Evolutionary conservation across 2,888 invertebrate genomes (phyloP).

Genomic region (Dolichomitus sp.): DNA sequence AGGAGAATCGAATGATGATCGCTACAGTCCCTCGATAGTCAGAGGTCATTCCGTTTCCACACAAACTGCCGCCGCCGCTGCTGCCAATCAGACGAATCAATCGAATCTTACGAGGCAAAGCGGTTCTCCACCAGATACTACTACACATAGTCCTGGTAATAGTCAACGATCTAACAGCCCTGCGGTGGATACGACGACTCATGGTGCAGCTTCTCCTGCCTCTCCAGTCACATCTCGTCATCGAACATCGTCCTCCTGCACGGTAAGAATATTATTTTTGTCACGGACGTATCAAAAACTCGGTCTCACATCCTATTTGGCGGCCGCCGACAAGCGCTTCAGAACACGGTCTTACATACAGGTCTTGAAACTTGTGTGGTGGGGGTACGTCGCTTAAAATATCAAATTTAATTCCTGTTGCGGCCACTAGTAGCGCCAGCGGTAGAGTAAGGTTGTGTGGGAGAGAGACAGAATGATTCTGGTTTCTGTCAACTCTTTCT

Average conservation of each 20-base stretch:
- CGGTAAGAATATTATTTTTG: slow-evolving; percentile 72
- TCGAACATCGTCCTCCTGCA: slow-evolving; percentile 74
- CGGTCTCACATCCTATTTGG: no score
- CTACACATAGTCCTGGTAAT: slow-evolving; percentile 92
- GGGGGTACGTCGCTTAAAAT: no score
- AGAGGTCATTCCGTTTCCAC: slow-evolving; percentile 91
- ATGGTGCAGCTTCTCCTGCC: slow-evolving; percentile 84
- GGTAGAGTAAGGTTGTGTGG: no score
- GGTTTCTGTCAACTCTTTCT: no score
- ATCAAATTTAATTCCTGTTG: no score
- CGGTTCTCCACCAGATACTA: slow-evolving; percentile 94
- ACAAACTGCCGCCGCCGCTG: slow-evolving; percentile 87
- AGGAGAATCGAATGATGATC: slow-evolving; percentile 77
- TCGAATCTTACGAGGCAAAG: slow-evolving; percentile 83
- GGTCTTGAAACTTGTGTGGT: no score
- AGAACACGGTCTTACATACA: no score
- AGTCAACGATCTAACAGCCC: slow-evolving; percentile 85
- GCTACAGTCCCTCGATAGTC: slow-evolving; percentile 82
- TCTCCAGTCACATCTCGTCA: slow-evolving; percentile 81
- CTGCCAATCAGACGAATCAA: slow-evolving; percentile 77
- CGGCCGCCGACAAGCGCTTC: no score
- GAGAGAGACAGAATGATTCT: no score
- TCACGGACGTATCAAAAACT: no score
- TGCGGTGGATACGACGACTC: slow-evolving; percentile 84
- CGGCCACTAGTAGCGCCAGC: no score